Evolutionary conservation across 2,113 vertebrate species (phyloP).

Genomic region (Heterotilapia buettikoferi): DNA sequence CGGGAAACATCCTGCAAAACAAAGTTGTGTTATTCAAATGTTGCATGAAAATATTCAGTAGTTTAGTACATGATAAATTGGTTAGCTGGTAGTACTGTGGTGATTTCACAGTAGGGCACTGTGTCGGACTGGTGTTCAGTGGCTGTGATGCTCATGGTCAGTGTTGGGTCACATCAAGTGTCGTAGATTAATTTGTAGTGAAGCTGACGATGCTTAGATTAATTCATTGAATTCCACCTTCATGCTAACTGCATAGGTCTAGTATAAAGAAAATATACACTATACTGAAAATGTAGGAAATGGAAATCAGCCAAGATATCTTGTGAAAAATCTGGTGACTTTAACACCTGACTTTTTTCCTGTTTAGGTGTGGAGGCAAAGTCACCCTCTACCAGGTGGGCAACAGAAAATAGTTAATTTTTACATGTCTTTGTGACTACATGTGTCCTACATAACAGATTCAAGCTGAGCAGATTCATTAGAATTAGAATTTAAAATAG

Average conservation of each 20-base stretch:
- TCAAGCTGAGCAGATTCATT: neutral
- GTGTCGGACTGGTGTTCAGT: too few relatives aligned
- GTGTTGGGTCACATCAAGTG: too few relatives aligned
- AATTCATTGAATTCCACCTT: neutral
- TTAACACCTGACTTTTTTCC: neutral
- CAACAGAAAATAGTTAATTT: neutral
- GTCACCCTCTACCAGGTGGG: neutral
- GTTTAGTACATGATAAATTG: neutral
- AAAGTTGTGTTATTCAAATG: neutral
- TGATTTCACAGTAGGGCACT: neutral
- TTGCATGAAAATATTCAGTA: neutral
- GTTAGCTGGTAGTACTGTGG: neutral
- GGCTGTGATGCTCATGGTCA: too few relatives aligned
- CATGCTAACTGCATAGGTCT: neutral
- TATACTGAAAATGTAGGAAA: neutral
- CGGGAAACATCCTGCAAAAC: neutral
- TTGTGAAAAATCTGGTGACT: neutral
- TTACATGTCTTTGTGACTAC: neutral
- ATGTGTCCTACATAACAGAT: neutral
- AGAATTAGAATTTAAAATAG: fast-evolving
- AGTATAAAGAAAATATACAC: neutral
- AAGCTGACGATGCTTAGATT: neutral
- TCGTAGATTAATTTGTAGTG: too few relatives aligned
- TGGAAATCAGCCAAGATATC: neutral
- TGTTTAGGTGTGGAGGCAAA: neutral